Evolutionary conservation across 1,140 invertebrate species (phyloP).

Genomic region (Atta texana): DNA sequence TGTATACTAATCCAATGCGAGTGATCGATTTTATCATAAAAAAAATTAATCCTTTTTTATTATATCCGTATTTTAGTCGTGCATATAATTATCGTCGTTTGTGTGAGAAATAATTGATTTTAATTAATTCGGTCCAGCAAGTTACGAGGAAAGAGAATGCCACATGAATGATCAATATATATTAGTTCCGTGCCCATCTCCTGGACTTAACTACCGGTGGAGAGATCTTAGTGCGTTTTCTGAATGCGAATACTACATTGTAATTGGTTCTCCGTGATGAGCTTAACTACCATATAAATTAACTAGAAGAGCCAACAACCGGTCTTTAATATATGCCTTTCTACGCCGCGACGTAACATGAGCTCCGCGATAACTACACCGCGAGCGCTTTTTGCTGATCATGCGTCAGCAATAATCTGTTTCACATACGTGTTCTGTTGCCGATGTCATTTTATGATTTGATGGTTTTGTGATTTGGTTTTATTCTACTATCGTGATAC

Average conservation of each 20-base stretch:
- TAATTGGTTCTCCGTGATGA: slow-evolving; percentile 59
- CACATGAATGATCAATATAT: slow-evolving; percentile 8
- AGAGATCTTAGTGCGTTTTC: slow-evolving; percentile 30
- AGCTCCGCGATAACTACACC: slow-evolving; percentile 34
- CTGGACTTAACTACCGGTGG: slow-evolving; percentile 10
- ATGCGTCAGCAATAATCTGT: slow-evolving; percentile 52
- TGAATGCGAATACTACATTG: slow-evolving; percentile 60
- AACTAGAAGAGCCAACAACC: slow-evolving; percentile 49
- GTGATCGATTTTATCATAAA: neutral
- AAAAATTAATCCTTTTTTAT: neutral
- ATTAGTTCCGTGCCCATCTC: slow-evolving; percentile 5
- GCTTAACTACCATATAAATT: slow-evolving; percentile 59
- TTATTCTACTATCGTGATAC: neutral
- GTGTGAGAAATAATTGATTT: slow-evolving; percentile 10
- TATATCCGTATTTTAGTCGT: too few relatives aligned
- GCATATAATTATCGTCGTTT: slow-evolving; percentile 7
- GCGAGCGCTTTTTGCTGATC: slow-evolving; percentile 48
- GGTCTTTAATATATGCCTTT: slow-evolving; percentile 60
- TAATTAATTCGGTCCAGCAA: slow-evolving; percentile 34
- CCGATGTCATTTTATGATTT: slow-evolving; percentile 26
- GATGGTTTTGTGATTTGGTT: slow-evolving; percentile 3
- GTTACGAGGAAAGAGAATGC: slow-evolving; percentile 8
- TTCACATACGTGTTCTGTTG: slow-evolving; percentile 28
- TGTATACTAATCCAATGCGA: too few relatives aligned
- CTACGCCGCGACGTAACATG: slow-evolving; percentile 44